Conservation (phyloP, 2,113 vertebrate genomes). For the Cyprinodon tularosa region DNA sequence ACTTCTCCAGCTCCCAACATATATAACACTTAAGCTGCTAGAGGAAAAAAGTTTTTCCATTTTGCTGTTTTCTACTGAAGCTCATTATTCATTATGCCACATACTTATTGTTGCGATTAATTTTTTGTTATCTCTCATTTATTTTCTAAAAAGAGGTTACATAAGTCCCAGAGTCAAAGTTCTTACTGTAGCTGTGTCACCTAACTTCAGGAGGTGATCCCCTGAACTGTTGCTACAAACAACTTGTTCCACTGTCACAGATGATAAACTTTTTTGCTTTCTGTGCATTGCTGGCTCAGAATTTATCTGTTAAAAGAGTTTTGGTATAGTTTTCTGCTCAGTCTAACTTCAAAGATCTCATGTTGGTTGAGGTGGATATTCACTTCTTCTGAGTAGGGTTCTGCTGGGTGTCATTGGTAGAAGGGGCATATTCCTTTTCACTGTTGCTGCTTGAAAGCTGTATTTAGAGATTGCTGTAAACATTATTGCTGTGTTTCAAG, state of each 20-base stretch:
- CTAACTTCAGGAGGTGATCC: background rate
- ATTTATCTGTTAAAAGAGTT: no score
- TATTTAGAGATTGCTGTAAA: no score
- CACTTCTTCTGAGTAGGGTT: no score
- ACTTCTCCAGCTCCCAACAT: no score
- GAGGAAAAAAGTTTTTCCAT: background rate
- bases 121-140: background rate
- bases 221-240: background rate
- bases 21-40: background rate
- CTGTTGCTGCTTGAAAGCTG: no score
- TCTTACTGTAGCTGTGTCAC: background rate
- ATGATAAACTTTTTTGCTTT: background rate
- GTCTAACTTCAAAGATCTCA: no score
- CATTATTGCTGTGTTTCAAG: no score
- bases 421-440: no score
- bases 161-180: background rate
- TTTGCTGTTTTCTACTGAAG: background rate
- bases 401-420: no score
- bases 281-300: background rate
- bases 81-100: background rate
- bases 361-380: no score
- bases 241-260: background rate
- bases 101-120: background rate
- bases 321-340: no score
- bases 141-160: background rate